phyloP scores from a whole-genome alignment of 2,797 vertebrate species.

The Bufotes viridis region DNA sequence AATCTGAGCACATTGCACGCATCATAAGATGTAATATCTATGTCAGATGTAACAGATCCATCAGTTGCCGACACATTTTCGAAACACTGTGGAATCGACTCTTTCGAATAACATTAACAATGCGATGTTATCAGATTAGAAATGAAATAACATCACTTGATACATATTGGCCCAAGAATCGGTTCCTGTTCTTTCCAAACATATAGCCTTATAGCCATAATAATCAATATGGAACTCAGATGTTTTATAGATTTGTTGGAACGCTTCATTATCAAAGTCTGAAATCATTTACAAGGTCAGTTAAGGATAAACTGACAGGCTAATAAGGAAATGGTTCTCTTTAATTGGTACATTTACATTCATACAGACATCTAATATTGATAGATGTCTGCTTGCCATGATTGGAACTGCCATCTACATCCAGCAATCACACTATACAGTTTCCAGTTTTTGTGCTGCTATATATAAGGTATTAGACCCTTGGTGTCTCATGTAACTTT shows the following conservation, averaged over 20 bases:
- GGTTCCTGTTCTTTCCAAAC: conserved; percentile 19
- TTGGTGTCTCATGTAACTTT: too few species aligned
- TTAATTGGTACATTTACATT: not conserved
- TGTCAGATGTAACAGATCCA: not conserved
- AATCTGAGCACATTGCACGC: not conserved
- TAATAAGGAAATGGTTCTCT: not conserved
- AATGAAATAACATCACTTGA: conserved; percentile 37
- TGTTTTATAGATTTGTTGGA: conserved; percentile 10
- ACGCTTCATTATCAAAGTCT: not conserved
- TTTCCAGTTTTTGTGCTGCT: not conserved
- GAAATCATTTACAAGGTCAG: not conserved
- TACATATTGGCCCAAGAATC: conserved; percentile 15
- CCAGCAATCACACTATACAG: not conserved
- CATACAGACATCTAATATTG: not conserved
- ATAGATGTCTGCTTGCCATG: not conserved
- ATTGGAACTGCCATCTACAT: not conserved
- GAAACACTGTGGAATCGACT: not conserved
- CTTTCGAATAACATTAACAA: conserved; percentile 18
- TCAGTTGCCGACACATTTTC: not conserved
- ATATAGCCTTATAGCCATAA: conserved; percentile 31
- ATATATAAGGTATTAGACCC: too few species aligned
- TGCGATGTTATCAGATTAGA: conserved; percentile 14
- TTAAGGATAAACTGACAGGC: not conserved
- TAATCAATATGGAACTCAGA: conserved; percentile 33
- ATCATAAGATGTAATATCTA: not conserved